Evolutionary conservation across 2,797 vertebrate genomes (phyloP).

Genomic region (Coendou prehensilis): DNA sequence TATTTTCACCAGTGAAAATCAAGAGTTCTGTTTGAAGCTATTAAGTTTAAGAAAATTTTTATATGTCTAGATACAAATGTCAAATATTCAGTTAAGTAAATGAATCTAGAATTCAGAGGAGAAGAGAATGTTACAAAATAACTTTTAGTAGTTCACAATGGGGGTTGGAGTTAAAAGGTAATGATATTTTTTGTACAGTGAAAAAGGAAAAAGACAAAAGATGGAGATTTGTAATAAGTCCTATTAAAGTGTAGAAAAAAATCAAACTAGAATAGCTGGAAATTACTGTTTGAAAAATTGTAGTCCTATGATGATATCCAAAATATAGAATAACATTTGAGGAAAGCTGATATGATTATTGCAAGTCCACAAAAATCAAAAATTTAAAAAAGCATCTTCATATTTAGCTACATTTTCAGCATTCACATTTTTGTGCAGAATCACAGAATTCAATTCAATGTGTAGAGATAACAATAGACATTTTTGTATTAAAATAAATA

Average conservation of each 20-base stretch:
- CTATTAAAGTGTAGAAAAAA: neutral
- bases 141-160: neutral
- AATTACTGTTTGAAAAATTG: neutral
- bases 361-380: neutral
- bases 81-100: neutral
- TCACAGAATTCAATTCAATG: neutral
- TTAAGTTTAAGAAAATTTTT: neutral
- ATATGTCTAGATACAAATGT: neutral
- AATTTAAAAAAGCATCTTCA: conserved; percentile 12
- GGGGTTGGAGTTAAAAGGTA: neutral
- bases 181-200: neutral
- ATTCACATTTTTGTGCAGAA: neutral
- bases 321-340: neutral
- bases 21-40: neutral
- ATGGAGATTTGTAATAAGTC: neutral
- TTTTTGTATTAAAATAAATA: neutral
- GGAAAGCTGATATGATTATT: neutral
- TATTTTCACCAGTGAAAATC: neutral
- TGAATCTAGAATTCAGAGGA: neutral
- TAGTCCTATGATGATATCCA: neutral
- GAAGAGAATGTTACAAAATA: neutral
- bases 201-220: neutral
- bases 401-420: neutral
- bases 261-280: neutral
- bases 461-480: neutral